Evolutionary conservation across 35 echinoderm and acorn worm genomes (phyloP), one percentile per base, ranked within the genome.

Genomic region (Lytechinus pictus): DNA sequence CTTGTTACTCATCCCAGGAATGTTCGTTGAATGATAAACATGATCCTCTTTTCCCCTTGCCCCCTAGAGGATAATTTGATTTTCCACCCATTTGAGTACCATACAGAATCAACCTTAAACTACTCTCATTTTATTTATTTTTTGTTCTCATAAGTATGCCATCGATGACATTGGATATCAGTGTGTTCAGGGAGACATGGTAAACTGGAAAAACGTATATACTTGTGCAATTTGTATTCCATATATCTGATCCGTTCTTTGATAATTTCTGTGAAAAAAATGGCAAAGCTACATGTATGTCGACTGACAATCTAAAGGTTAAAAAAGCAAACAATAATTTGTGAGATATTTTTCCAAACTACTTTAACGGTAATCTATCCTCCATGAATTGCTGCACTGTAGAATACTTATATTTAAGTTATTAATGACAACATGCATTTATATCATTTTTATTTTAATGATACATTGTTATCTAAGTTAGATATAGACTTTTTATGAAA

Each of bases 1-100:
- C n/a, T 57, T 57, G 52, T 57, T 54, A 93, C 92, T 93, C 92
- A 93, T 93, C 53, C 92, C 52, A 55, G 92, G 92, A 93, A 93
- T 93, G 92, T 57, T 93, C 54, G 27, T 27, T 93, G 92, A 93
- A 54, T 56, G 92, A 93, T 93, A 57, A 93, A 93, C 92, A 93
- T 93, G 92, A 55, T 93, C 54, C 92, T 24, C 24, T 57, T 54
- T 54, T 54, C 92, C 92, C 54, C 92, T 54, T 54, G n/a, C 55
- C 92, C 92, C 54, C 92, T 53, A 19, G 92, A 53, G 52, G 53
- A 93, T 93, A 93, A 93, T 93, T 93, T 57, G 92, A 93, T 93
- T 93, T 93, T 57, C 92, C 92, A 54, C 88, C 88, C 88, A 90
- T 90, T 90, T 14, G 27, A 3, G 88, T 44, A 24, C 19, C 66